Base-by-base conservation (phyloP, 2,888 invertebrate species). In the Gortyna flavago region DNA sequence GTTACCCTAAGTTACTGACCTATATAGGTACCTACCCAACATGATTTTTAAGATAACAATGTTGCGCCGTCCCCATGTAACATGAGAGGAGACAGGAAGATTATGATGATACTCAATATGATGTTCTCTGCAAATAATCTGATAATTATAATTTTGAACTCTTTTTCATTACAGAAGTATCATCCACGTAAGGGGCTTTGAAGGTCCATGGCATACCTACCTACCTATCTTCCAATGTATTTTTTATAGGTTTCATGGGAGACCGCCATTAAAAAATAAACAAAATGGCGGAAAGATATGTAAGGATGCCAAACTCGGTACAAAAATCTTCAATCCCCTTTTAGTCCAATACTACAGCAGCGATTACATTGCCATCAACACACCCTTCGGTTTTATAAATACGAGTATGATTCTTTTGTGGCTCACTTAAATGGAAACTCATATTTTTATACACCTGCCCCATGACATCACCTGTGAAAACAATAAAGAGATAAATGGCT, bases 381-480 rank as follows among this genome's bases (percentile, higher is more conserved):
- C 35, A 44, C 21, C 6, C n/a, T 65, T 38, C 9, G 16, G 25
- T 13, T 67, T 75, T 29, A 44, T n/a, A 35, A 62, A 78, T 74
- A n/a, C n/a, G n/a, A n/a, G n/a, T n/a, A 51, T 74, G 57, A n/a
- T 79, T 61, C n/a, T 72, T 76, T 68, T 62, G 48, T 44, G 48
- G 48, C 8, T 25, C 61, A 65, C 4, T 18, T 64, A 61, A 44
- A 72, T 74, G 61, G 25, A 59, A 62, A 11, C 65, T 35, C 69
- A 71, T 81, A 59, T 77, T 75, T 78, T 83, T 61, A 54, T 51
- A 80, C 72, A 84, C 78, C 75, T 80, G 75, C n/a, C 65, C 21
- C 44, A 25, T 75, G 73, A 79, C 68, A 75, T 81, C 67, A 85
- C 71, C 79, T 81, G 76, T 77, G 57, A 75, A 84, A 87, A 84